phyloP scores from a whole-genome alignment of 2,888 invertebrate species.

The Timandra comae region DNA sequence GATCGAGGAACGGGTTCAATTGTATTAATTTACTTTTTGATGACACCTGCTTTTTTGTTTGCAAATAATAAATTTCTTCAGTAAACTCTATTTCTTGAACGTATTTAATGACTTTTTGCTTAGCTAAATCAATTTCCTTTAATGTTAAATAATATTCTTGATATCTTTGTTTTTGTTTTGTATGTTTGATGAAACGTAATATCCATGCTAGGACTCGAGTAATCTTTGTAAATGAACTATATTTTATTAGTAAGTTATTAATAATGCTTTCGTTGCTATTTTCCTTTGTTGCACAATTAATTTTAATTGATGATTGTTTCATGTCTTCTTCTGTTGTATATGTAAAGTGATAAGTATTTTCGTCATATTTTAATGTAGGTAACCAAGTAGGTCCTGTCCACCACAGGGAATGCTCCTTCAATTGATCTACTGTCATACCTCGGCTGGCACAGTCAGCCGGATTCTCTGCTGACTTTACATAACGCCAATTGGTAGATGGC shows the following conservation, averaged over 20 bases:
- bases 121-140: slow-evolving; percentile 7
- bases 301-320: too few relatives aligned
- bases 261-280: too few relatives aligned
- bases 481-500: slow-evolving; percentile 3
- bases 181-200: slow-evolving; percentile 1
- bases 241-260: too few relatives aligned
- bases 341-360: too few relatives aligned
- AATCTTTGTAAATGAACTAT: too few relatives aligned
- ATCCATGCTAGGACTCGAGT: slow-evolving; percentile 11
- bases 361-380: too few relatives aligned
- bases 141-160: too few relatives aligned
- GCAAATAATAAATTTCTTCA: slow-evolving; percentile 11
- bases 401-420: slow-evolving; percentile 10
- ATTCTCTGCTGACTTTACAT: slow-evolving; percentile 15
- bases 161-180: slow-evolving; percentile 2
- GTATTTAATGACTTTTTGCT: slow-evolving; percentile 10
- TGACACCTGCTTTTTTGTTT: slow-evolving; percentile 7
- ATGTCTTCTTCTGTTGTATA: too few relatives aligned
- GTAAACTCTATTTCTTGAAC: slow-evolving; percentile 10
- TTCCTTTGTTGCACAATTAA: too few relatives aligned
- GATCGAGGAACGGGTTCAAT: slow-evolving; percentile 17
- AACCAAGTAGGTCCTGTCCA: slow-evolving; percentile 10
- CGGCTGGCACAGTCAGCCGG: slow-evolving; percentile 15
- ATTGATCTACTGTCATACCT: slow-evolving; percentile 7
- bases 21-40: slow-evolving; percentile 11